Evolutionary conservation across 2,113 vertebrate genomes (phyloP).

Genomic region (Sturnira hondurensis): DNA sequence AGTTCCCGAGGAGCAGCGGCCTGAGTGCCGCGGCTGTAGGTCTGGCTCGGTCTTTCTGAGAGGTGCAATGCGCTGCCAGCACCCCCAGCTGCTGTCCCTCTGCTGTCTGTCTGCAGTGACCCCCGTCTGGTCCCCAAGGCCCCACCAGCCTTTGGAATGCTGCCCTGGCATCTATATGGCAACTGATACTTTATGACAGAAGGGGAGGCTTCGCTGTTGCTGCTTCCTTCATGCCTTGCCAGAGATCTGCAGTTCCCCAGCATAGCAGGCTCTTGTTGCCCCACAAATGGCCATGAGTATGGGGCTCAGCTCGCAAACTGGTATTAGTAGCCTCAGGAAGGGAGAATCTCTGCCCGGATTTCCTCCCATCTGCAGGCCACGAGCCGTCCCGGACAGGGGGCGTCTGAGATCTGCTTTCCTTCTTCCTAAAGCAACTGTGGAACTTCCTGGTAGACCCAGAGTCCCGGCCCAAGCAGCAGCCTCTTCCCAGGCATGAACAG

Average conservation of each 20-base stretch:
- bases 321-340: not conserved
- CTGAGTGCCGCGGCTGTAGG: not conserved
- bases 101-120: not conserved
- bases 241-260: not conserved
- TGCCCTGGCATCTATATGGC: not conserved
- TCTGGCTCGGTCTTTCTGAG: not conserved
- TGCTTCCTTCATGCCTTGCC: not conserved
- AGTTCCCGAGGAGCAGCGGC: not conserved
- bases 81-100: not conserved
- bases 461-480: not conserved
- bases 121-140: not conserved
- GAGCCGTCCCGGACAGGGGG: not conserved
- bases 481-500: not conserved
- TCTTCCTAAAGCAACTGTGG: not conserved
- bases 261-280: not conserved
- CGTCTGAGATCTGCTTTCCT: not conserved
- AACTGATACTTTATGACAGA: not conserved
- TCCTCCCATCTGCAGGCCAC: not conserved
- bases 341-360: not conserved
- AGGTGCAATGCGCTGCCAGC: not conserved
- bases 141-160: not conserved
- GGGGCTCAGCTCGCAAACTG: not conserved
- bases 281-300: not conserved
- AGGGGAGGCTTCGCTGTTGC: not conserved
- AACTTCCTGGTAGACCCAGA: not conserved